These are phyloP conservation scores for Pseudochirops cupreus DNA, from an alignment of 2,797 vertebrate species.

Conservation along the genomic window DNA sequence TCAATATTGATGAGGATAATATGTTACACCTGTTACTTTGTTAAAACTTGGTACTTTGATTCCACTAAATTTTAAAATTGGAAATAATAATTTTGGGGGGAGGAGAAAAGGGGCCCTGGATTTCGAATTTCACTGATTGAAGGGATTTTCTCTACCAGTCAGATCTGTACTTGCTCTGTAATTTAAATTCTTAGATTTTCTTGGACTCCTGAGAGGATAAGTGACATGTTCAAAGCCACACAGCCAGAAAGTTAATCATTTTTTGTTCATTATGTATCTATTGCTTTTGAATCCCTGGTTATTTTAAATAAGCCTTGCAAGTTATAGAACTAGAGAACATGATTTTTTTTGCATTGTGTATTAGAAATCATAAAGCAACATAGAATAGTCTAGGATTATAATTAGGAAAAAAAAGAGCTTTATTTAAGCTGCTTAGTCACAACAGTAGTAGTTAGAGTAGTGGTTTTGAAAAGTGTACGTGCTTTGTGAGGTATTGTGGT, in stretches of 20 bases:
- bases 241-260: neutral
- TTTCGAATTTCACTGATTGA: neutral
- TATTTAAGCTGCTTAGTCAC: neutral
- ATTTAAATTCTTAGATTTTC: neutral
- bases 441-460: constrained; percentile 23
- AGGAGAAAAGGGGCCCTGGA: neutral
- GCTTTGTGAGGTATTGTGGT: neutral
- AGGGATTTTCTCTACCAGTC: neutral
- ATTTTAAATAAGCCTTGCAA: constrained; percentile 11
- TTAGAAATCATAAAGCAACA: constrained; percentile 47
- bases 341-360: constrained; percentile 27
- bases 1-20: neutral
- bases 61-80: neutral
- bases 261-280: constrained; percentile 42
- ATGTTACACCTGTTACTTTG: constrained; percentile 25
- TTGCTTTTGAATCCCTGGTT: constrained; percentile 57
- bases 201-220: neutral
- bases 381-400: neutral
- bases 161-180: neutral
- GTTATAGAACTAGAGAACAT: constrained; percentile 7
- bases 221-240: neutral
- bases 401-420: constrained; percentile 24
- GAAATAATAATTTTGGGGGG: neutral
- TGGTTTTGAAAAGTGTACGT: neutral
- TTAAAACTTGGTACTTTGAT: neutral